phyloP scores from a whole-genome alignment of 2,888 invertebrate genomes.

The Clusia tigrina region DNA sequence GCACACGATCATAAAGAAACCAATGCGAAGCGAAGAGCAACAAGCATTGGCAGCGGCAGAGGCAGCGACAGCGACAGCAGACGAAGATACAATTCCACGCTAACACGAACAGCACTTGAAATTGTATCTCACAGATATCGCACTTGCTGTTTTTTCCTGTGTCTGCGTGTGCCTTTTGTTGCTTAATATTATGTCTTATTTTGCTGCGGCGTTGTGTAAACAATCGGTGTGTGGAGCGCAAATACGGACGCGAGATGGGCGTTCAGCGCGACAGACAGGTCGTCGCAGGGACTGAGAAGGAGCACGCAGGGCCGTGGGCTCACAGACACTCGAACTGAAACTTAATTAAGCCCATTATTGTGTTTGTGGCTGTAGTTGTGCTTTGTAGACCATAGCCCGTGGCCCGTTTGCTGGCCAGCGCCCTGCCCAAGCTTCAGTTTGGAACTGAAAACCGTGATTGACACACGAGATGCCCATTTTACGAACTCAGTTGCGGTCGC shows the following conservation, averaged over 20 bases:
- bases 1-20: neutral
- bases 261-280: no score
- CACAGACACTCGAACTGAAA: no score
- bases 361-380: no score
- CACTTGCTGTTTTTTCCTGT: constrained; percentile 36
- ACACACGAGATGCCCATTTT: no score
- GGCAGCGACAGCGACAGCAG: no score
- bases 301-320: no score
- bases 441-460: constrained; percentile 42
- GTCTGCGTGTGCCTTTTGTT: neutral
- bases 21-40: neutral
- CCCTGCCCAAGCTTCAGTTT: neutral
- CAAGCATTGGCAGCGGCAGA: no score
- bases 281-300: no score
- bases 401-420: neutral
- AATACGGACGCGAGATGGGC: no score
- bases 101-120: constrained; percentile 17
- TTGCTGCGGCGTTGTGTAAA: no score
- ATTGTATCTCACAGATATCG: constrained; percentile 51
- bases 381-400: neutral
- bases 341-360: neutral
- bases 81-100: neutral
- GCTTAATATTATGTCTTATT: no score
- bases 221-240: no score
- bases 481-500: constrained; percentile 43